Evolutionary conservation across 2,888 invertebrate genomes (phyloP), one percentile per base, ranked within the genome.

Genomic region (Tiliacea aurago): DNA sequence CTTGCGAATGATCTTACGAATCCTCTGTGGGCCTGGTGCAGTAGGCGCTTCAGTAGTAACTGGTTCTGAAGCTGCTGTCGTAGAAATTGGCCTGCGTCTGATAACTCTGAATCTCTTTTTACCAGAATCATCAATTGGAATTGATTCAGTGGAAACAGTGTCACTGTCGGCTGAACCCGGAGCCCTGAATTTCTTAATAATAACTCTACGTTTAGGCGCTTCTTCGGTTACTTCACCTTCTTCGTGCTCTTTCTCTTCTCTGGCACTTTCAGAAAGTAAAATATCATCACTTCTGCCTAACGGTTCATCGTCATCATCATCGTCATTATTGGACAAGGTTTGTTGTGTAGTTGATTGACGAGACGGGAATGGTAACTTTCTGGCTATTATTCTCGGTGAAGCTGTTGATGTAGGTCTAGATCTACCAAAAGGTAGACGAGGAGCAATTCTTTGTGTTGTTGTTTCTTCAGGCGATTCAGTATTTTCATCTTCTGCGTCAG

Each of bases 181-280:
- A 33, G 91, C 65, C 82, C 91, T 91, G 15, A 93, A 65, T 84
- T 93, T 94, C 77, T 94, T 93, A 9, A 93, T 89, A 61, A 94
- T 76, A 41, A 94, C 86, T 76, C 91, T 89, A 51, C 90, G 90
- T 86, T 90, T 93, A 7, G 92, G 92, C 47, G 87, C 83, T 79
- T 89, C 88, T 51, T 83, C 85, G 2, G 68, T 76, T 5, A 88
- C 80, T 9, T 91, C 90, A 20, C 85, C 81, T 68, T 93, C 93
- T 47, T 92, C 89, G n/a, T 96, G 95, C 86, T 95, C 96, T 83
- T 95, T 94, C 82, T 95, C 96, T 87, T 92, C 95, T 76, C 96
- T 94, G n/a, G 95, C 93, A 89, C 94, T 95, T 89, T 96, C 96
- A n/a, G 96, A 96, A 58, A 96, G 87, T 70, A 91, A 90, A 78